Percentiles rank a stretch among this genome's conserved stretches.
Conservation (phyloP, 2,797 vertebrate genomes). For the Melopsittacus undulatus region DNA sequence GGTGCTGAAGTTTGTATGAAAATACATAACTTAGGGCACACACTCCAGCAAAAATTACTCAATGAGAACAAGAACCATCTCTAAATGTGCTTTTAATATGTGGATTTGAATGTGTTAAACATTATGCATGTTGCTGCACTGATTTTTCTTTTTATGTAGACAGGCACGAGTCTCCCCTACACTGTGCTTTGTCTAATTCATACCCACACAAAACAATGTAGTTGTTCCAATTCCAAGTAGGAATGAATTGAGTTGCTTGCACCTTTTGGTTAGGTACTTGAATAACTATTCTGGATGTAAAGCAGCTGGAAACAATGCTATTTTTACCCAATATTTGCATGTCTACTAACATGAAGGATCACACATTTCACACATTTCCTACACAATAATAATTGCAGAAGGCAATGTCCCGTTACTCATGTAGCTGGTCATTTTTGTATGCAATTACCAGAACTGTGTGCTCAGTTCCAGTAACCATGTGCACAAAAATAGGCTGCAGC, state of each 20-base stretch:
- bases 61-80: not conserved
- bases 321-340: not conserved
- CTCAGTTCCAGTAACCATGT: not conserved
- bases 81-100: not conserved
- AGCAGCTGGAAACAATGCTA: not conserved
- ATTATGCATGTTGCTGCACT: not conserved
- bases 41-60: not conserved
- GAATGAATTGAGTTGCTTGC: not conserved
- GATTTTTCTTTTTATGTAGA: not conserved
- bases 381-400: not conserved
- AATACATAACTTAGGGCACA: not conserved
- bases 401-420: not conserved
- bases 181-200: not conserved
- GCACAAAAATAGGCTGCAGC: slow-evolving; percentile 12
- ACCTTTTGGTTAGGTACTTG: not conserved
- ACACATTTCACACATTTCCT: not conserved
- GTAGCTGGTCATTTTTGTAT: not conserved
- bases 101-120: slow-evolving; percentile 4
- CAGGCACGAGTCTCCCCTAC: not conserved
- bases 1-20: not conserved
- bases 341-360: not conserved
- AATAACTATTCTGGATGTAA: not conserved
- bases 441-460: slow-evolving; percentile 1
- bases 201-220: not conserved
- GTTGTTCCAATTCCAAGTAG: not conserved